Percentiles rank a stretch among this genome's conserved stretches.
These are phyloP conservation scores for Diplosoma virens DNA, from an alignment of 23 tunicate species.

Conservation along the genomic window DNA sequence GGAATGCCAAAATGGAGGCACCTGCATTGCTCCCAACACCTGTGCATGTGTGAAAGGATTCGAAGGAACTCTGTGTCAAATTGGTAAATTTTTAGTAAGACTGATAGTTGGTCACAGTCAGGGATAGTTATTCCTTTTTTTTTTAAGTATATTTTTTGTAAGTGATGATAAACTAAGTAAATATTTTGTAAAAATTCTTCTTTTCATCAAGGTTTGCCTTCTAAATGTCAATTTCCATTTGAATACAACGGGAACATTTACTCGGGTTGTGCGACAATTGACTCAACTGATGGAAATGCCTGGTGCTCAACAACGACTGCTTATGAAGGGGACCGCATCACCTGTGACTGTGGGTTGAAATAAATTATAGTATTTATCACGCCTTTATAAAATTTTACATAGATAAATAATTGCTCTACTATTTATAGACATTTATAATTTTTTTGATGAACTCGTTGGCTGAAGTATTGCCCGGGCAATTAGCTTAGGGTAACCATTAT, in stretches of 20 bases:
- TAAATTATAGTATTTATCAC: background rate
- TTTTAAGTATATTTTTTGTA: too few species aligned
- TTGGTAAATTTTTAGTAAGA: slow-evolving; percentile 65
- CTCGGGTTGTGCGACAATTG: slow-evolving; percentile 54
- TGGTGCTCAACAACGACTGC: slow-evolving; percentile 78
- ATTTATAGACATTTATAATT: too few species aligned
- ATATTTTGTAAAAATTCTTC: too few species aligned
- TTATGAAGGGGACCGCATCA: slow-evolving; percentile 41
- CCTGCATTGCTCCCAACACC: slow-evolving; percentile 62
- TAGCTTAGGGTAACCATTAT: too few species aligned
- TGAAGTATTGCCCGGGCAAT: too few species aligned
- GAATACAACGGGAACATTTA: slow-evolving; percentile 84
- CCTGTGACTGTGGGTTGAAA: slow-evolving; percentile 81
- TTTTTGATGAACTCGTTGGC: too few species aligned
- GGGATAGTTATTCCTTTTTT: too few species aligned
- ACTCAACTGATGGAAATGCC: slow-evolving; percentile 29
- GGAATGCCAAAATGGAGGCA: slow-evolving; percentile 58
- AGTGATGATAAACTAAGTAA: too few species aligned
- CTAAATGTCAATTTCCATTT: slow-evolving; percentile 67
- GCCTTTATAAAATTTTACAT: too few species aligned
- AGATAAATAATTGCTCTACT: too few species aligned
- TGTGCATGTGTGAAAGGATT: slow-evolving; percentile 70
- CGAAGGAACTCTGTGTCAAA: slow-evolving; percentile 83
- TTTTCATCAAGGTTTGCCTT: slow-evolving; percentile 38
- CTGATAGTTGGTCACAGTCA: too few species aligned